A percentile compares a stretch with the other conserved stretches of the same genome.
Evolutionary conservation across 2,113 vertebrate species (phyloP).

Genomic region (Phylloscopus trochilus): DNA sequence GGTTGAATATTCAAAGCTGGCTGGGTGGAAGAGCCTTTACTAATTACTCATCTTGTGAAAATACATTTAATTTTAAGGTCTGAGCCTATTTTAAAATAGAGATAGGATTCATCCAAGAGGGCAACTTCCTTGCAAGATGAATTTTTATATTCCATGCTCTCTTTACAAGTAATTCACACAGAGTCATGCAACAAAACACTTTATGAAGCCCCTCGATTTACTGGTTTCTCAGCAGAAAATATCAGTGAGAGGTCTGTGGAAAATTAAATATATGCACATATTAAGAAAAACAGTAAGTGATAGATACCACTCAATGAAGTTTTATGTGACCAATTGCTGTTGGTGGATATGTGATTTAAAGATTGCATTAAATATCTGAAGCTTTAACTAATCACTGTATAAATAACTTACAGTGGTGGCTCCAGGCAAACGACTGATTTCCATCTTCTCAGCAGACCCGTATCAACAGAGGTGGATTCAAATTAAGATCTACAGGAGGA

Average conservation of each 20-base stretch:
- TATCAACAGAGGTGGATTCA: background rate
- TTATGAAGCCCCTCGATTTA: slow-evolving; percentile 15
- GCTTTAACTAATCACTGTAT: slow-evolving; percentile 50
- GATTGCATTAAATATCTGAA: slow-evolving; percentile 19
- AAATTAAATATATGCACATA: slow-evolving; percentile 45
- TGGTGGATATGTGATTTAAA: slow-evolving; percentile 40
- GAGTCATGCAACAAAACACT: background rate
- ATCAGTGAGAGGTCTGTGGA: background rate
- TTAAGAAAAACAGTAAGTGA: slow-evolving; percentile 38
- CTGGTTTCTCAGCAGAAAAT: slow-evolving; percentile 34
- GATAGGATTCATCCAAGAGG: background rate
- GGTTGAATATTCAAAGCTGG: background rate
- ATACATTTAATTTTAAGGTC: background rate
- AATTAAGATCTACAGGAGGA: background rate
- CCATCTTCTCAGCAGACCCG: background rate
- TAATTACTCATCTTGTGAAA: background rate
- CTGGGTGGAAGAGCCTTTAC: background rate
- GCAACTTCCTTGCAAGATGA: background rate
- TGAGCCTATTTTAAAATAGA: background rate
- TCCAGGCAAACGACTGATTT: background rate
- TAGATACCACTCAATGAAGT: slow-evolving; percentile 26
- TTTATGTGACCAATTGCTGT: slow-evolving; percentile 37
- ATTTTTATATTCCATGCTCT: background rate
- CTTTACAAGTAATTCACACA: slow-evolving; percentile 32
- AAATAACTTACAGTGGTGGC: slow-evolving; percentile 15